These are phyloP conservation scores for Cyaniris semiargus DNA, from an alignment of 2,888 invertebrate species.

Conservation along the genomic window DNA sequence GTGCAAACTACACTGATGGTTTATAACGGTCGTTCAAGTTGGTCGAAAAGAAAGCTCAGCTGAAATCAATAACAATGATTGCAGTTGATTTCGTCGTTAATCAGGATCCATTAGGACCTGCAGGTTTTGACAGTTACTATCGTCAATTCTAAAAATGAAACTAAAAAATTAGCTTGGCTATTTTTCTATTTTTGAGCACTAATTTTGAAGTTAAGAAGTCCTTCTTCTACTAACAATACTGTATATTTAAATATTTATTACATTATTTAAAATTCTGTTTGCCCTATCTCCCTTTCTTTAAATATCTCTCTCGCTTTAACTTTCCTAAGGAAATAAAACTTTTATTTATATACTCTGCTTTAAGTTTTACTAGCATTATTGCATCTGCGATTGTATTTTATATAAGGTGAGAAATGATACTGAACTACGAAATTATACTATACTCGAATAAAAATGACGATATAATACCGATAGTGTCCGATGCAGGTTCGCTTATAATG, in stretches of 20 bases:
- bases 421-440: not conserved
- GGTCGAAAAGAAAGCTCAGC: not conserved
- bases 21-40: not conserved
- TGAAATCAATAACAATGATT: not conserved
- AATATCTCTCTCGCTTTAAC: not conserved
- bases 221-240: not conserved
- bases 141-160: not conserved
- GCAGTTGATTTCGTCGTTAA: not conserved
- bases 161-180: not conserved
- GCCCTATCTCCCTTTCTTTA: not conserved
- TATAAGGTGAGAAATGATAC: conserved; percentile 19
- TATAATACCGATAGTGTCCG: conserved; percentile 51
- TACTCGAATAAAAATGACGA: not conserved
- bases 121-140: not conserved
- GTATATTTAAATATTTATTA: not conserved
- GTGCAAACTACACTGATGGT: not conserved
- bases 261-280: not conserved
- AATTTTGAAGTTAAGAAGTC: not conserved
- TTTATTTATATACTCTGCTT: not conserved
- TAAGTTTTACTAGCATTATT: conserved; percentile 2
- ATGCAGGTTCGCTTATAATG: conserved; percentile 59
- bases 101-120: not conserved
- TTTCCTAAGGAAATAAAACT: no score
- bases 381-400: conserved; percentile 14
- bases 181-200: not conserved